Base-by-base conservation (phyloP, 2,888 invertebrate genomes). In the Acanthoscelides obtectus region DNA sequence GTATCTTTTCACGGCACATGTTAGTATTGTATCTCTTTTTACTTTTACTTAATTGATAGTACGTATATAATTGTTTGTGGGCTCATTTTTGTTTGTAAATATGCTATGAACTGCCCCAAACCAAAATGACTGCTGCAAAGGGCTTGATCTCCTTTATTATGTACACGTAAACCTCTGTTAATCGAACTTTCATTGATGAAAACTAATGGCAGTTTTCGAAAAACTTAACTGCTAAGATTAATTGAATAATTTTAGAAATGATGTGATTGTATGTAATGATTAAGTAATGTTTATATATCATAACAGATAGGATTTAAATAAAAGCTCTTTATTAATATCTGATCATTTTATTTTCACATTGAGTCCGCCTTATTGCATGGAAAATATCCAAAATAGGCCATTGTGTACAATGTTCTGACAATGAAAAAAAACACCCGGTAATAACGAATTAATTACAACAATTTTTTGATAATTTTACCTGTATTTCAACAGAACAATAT, bases 221-320 rank as follows among this genome's bases (percentile, higher is more conserved):
- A 74, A 69, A 74, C 74, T 74, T 72, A 75, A 74, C 75, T 75
- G 77, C 77, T 76, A 78, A 77, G 76, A 78, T 79, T 78, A 79
- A 79, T 78, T 79, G 78, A 81, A 81, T 80, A 79, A 80, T 79
- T 83, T 73, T 83, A 83, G 84, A 82, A 81, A 84, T 80, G 82
- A 85, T 85, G 84, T 84, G 84, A 84, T 81, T 84, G 83, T 83
- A 84, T 84, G 82, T 84, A 82, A 82, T 21, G 82, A 78, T 81
- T 83, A 84, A 84, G 83, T 83, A 80, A 84, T 83, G 82, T 83
- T 83, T 84, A 83, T 84, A 83, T 81, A 82, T 82, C 82, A 80
- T 82, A 82, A 45, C 81, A 82, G 81, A 83, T 83, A 83, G 81
- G 80, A 81, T 82, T 81, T 82, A 81, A 82, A 83, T 83, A 83